Evolutionary conservation across 1,140 invertebrate genomes (phyloP), one percentile per base, ranked within the genome.

Genomic region (Pseudomyrmex concolor): DNA sequence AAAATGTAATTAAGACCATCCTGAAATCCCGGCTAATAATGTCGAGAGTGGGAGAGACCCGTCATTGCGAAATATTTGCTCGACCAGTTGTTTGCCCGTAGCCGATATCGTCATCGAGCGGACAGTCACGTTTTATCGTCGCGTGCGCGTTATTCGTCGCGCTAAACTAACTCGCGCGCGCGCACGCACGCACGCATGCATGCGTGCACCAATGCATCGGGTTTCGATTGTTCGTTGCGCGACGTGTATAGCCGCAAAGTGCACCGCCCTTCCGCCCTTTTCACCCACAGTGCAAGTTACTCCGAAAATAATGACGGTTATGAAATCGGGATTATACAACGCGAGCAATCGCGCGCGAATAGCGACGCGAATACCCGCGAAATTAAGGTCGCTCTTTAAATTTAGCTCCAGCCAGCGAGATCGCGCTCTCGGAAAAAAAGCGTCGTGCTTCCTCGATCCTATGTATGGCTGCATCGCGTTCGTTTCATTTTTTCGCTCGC

Each of bases 31-130:
- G 48, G 76, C 76, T 80, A 80, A 80, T 80, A 80, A 80, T 59
- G 48, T 43, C 43, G 19, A 9, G 43, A n/a, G 50, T 15, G 76
- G 51, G 9, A 2, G 25, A 60, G 8, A 17, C 19, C 51, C n/a
- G 54, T 80, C 76, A 80, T 80, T 80, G 76, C 76, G 76, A 80
- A 80, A 80, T 80, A 80, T 80, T 80, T 80, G 76, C 76, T 50
- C 54, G 76, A 71, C 66, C 54, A 55, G 76, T 15, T 78, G 76
- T 80, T 80, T 80, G 76, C 76, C 66, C 66, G 54, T 59, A 48
- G 68, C 66, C 66, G 66, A 80, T 80, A 80, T 80, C 76, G 76
- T 80, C 76, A 78, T 78, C 55, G 76, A 25, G 13, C 67, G 67
- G 8, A 70, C 66, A 50, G 76, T 80, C 76, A 80, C 76, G 76